phyloP scores from a whole-genome alignment of 2,113 vertebrate species.

The Phaethornis superciliosus region DNA sequence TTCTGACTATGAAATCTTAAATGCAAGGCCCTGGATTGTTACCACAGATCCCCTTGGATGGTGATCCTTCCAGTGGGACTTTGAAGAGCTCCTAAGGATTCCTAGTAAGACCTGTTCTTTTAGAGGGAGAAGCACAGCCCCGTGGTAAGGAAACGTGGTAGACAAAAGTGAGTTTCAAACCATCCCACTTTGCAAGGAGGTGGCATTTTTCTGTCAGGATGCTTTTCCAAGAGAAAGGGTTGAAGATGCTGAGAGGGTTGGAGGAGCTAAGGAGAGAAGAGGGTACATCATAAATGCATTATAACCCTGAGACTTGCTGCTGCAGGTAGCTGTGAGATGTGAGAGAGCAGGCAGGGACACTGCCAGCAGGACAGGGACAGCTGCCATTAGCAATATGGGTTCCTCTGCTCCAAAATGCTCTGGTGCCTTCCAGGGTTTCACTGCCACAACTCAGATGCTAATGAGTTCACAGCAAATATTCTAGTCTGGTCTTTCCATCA shows the following conservation, averaged over 20 bases:
- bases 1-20: too few relatives aligned
- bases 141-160: too few relatives aligned
- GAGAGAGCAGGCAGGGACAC: neutral
- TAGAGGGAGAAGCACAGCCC: too few relatives aligned
- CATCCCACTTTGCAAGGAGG: neutral
- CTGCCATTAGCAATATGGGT: neutral
- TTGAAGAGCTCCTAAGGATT: too few relatives aligned
- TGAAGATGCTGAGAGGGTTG: neutral
- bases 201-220: neutral
- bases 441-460: neutral
- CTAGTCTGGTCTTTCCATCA: neutral
- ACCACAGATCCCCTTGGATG: too few relatives aligned
- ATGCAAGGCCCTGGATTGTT: too few relatives aligned
- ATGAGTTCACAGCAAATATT: rapidly evolving
- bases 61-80: too few relatives aligned
- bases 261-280: neutral
- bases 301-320: neutral
- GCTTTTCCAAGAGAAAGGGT: neutral
- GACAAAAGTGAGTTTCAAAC: neutral
- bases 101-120: too few relatives aligned
- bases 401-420: neutral
- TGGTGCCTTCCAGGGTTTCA: neutral
- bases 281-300: neutral
- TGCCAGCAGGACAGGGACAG: neutral
- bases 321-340: neutral